Conservation (phyloP, 2,888 invertebrate species). For the Drosophila nr. perissopoda region DNA sequence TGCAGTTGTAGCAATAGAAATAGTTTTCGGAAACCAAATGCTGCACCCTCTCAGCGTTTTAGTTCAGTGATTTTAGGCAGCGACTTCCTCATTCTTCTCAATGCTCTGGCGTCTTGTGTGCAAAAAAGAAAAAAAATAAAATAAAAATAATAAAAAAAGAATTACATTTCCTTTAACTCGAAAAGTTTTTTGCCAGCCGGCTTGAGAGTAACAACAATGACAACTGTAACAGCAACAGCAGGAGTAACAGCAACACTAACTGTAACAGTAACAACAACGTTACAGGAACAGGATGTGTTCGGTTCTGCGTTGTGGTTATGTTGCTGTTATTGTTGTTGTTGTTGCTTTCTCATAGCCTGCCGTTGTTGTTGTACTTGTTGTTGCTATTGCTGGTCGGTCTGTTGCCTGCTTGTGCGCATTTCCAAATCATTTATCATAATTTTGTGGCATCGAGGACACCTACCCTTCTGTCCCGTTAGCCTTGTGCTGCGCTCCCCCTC, state of each 20-base stretch:
- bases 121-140: conserved; percentile 17
- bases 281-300: conserved; percentile 79
- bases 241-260: conserved; percentile 28
- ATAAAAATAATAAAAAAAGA: background rate
- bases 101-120: conserved; percentile 47
- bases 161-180: conserved; percentile 80
- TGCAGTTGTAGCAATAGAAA: conserved; percentile 69
- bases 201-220: conserved; percentile 42
- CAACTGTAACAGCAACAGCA: conserved; percentile 24
- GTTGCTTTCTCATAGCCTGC: background rate
- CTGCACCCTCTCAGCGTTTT: conserved; percentile 64
- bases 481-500: conserved; percentile 18
- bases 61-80: conserved; percentile 79
- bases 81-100: conserved; percentile 61
- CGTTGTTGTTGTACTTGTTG: conserved; percentile 10
- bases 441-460: conserved; percentile 73
- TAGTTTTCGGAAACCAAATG: conserved; percentile 46
- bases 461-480: conserved; percentile 4
- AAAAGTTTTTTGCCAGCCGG: conserved; percentile 69
- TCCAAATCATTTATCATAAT: conserved; percentile 80
- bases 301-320: conserved; percentile 76
- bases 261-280: conserved; percentile 17
- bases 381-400: conserved; percentile 50
- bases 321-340: conserved; percentile 32
- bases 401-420: conserved; percentile 76